Evolutionary conservation across 2,797 vertebrate species (phyloP).

Genomic region (Gila robusta): DNA sequence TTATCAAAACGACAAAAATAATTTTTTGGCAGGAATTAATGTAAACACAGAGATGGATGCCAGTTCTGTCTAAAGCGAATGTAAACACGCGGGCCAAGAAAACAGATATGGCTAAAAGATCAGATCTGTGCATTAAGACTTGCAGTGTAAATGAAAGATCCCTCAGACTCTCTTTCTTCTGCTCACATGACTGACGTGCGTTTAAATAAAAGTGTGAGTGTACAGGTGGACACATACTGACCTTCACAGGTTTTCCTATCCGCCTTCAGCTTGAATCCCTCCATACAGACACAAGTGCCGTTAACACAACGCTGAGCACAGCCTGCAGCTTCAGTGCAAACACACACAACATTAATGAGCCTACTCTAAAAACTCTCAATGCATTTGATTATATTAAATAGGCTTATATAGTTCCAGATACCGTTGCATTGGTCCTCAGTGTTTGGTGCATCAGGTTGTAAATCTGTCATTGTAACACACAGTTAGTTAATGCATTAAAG

Average conservation of each 20-base stretch:
- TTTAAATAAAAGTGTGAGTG: background rate
- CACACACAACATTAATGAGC: background rate
- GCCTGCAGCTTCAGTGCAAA: conserved; percentile 78
- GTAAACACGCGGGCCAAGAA: no score
- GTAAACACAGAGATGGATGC: no score
- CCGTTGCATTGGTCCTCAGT: conserved; percentile 86
- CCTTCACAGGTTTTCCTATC: conserved; percentile 92
- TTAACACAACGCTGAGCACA: conserved; percentile 88
- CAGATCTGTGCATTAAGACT: no score
- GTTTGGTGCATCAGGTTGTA: conserved; percentile 68
- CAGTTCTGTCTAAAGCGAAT: no score
- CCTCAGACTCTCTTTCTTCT: background rate
- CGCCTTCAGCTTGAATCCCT: conserved; percentile 89
- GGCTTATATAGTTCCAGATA: conserved; percentile 57
- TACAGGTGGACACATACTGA: conserved; percentile 62
- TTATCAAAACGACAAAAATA: no score
- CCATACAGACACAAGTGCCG: conserved; percentile 87
- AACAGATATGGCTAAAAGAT: no score
- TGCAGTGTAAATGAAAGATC: background rate
- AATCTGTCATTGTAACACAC: background rate
- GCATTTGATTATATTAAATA: background rate
- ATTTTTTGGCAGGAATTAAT: no score
- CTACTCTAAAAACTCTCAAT: background rate
- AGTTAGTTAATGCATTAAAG: background rate
- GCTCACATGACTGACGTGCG: background rate